These are phyloP conservation scores for Troides helena DNA, from an alignment of 2,888 invertebrate genomes.

Conservation along the genomic window DNA sequence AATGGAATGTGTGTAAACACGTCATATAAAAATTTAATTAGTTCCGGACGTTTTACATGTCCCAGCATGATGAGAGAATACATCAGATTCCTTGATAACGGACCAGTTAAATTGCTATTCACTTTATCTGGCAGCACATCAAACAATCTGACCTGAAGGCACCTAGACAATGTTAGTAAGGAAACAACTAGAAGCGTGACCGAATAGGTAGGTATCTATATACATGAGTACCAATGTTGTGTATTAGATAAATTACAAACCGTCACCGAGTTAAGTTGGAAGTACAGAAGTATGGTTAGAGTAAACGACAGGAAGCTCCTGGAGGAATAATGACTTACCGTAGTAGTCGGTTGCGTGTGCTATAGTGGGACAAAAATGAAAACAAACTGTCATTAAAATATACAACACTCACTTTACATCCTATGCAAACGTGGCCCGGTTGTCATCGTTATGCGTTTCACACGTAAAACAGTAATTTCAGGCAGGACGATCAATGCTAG, in stretches of 20 bases:
- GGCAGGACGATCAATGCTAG: no score
- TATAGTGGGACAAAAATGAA: slow-evolving; percentile 78
- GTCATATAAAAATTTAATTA: slow-evolving; percentile 37
- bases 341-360: slow-evolving; percentile 99
- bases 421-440: slow-evolving; percentile 13
- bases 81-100: slow-evolving; percentile 66
- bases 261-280: slow-evolving; percentile 44
- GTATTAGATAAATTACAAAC: slow-evolving; percentile 53
- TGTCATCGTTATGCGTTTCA: no score
- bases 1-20: slow-evolving; percentile 43
- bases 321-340: slow-evolving; percentile 96
- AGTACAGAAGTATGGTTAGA: slow-evolving; percentile 52
- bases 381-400: slow-evolving; percentile 61
- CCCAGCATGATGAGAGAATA: slow-evolving; percentile 42
- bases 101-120: slow-evolving; percentile 24
- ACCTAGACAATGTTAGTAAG: slow-evolving; percentile 68
- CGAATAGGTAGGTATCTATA: slow-evolving; percentile 64
- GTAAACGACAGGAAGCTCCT: slow-evolving; percentile 63
- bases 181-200: slow-evolving; percentile 76
- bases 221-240: slow-evolving; percentile 50
- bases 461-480: no score
- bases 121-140: slow-evolving; percentile 45
- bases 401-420: slow-evolving; percentile 31
- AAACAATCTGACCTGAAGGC: slow-evolving; percentile 64
- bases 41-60: slow-evolving; percentile 49